Percentiles rank a stretch among this genome's conserved stretches.
Evolutionary conservation across 2,888 invertebrate genomes (phyloP).

Genomic region (Diarsia mendica): DNA sequence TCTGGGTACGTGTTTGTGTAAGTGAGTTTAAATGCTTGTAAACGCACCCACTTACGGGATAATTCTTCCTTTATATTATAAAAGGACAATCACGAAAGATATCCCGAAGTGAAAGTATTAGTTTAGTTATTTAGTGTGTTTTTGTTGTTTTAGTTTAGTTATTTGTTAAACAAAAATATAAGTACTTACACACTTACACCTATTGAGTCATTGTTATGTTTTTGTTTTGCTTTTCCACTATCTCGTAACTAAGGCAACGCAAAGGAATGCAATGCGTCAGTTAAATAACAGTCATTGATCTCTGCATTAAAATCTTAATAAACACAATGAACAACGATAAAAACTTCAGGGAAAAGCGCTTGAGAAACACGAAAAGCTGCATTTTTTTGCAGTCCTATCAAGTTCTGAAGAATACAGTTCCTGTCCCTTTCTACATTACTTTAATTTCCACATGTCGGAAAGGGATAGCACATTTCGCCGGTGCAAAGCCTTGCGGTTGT

Average conservation of each 20-base stretch:
- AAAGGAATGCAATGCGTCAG: slow-evolving; percentile 16
- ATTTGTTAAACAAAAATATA: no score
- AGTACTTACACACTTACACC: no score
- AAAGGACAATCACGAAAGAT: no score
- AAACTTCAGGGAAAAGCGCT: slow-evolving; percentile 57
- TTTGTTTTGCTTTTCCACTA: slow-evolving; percentile 21
- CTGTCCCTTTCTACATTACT: slow-evolving; percentile 61
- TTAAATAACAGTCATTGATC: slow-evolving; percentile 33
- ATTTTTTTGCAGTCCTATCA: slow-evolving; percentile 57
- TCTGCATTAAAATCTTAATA: slow-evolving; percentile 38
- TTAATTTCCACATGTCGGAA: slow-evolving; percentile 61
- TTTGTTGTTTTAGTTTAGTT: no score
- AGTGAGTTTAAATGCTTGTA: no score
- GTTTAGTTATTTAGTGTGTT: no score
- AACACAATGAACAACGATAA: slow-evolving; percentile 38
- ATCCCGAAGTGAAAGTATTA: no score
- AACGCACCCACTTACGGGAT: no score
- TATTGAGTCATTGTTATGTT: slow-evolving; percentile 26
- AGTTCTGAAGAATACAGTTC: slow-evolving; percentile 65
- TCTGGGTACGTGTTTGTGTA: no score
- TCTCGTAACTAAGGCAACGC: slow-evolving; percentile 44
- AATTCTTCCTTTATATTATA: no score
- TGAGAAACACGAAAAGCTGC: slow-evolving; percentile 58
- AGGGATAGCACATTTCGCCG: slow-evolving; percentile 63
- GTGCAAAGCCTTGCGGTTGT: slow-evolving; percentile 65